These are phyloP conservation scores for Sturnira hondurensis DNA, from an alignment of 2,113 vertebrate species.

Conservation along the genomic window DNA sequence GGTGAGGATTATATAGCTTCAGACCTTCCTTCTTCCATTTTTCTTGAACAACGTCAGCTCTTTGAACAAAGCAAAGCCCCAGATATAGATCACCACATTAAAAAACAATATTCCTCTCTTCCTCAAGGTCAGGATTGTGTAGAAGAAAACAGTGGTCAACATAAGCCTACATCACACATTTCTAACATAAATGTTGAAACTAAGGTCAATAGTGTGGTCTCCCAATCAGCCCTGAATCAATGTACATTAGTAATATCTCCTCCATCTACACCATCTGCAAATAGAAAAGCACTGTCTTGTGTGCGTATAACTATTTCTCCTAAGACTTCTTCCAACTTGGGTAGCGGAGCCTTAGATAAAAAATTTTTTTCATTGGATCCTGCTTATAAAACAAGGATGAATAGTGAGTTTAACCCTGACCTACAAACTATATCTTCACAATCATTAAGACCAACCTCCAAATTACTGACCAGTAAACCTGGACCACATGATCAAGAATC, in stretches of 20 bases:
- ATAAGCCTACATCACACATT: not conserved
- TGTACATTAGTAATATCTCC: not conserved
- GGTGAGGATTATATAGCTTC: constrained; percentile 38
- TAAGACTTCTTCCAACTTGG: constrained; percentile 60
- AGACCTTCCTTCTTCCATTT: constrained; percentile 50
- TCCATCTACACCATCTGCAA: constrained; percentile 45
- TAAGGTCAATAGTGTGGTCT: rapidly evolving
- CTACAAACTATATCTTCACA: not conserved
- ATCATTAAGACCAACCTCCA: constrained; percentile 36
- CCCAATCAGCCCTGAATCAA: not conserved
- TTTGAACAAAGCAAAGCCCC: constrained; percentile 51
- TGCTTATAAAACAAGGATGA: not conserved
- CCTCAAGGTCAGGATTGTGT: not conserved
- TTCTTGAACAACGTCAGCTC: constrained; percentile 51
- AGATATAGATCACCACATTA: constrained; percentile 22
- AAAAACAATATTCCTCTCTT: not conserved
- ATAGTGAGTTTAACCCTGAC: not conserved
- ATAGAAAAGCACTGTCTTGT: constrained; percentile 80
- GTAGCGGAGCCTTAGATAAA: constrained; percentile 41
- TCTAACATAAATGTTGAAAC: not conserved
- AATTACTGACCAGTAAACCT: not conserved
- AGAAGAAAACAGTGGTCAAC: constrained; percentile 10
- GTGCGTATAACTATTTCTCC: constrained; percentile 84
- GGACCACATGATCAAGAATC: constrained; percentile 31
- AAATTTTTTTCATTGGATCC: not conserved